Evolutionary conservation across 1,140 invertebrate species (phyloP).

Genomic region (Zaprionus nigranus): DNA sequence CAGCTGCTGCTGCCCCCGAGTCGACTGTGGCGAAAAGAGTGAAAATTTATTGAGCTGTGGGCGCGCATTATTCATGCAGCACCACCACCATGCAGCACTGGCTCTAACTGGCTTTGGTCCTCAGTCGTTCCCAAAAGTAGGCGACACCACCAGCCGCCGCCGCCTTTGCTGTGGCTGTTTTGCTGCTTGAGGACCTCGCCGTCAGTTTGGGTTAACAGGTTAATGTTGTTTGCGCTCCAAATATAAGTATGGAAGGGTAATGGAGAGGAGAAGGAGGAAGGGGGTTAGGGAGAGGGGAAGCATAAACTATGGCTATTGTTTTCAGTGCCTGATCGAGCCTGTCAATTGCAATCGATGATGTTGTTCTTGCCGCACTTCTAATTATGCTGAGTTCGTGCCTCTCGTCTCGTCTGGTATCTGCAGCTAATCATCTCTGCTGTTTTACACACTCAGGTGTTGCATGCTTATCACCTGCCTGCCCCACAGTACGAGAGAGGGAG

Average conservation of each 20-base stretch:
- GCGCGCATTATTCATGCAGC: constrained; percentile 83
- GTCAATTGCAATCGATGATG: constrained; percentile 72
- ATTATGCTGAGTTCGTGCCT: constrained; percentile 51
- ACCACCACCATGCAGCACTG: constrained; percentile 36
- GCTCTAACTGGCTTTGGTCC: constrained; percentile 5
- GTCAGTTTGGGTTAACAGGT: constrained; percentile 83
- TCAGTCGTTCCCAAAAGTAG: constrained; percentile 64
- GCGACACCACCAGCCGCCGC: constrained; percentile 60
- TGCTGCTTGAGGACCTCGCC: constrained; percentile 65
- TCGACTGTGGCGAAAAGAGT: constrained; percentile 77
- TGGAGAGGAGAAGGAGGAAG: not conserved
- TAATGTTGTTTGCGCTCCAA: constrained; percentile 73
- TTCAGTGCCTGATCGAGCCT: constrained; percentile 63
- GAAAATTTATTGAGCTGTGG: constrained; percentile 84
- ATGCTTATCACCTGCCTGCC: constrained; percentile 66
- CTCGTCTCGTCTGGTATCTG: constrained; percentile 29
- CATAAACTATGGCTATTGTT: constrained; percentile 73
- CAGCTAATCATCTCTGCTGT: constrained; percentile 56
- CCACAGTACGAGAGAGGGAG: not conserved
- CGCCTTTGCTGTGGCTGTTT: not conserved
- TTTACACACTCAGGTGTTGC: constrained; percentile 67
- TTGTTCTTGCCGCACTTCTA: constrained; percentile 51
- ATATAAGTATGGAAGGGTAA: constrained; percentile 13
- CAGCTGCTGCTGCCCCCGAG: constrained; percentile 2
- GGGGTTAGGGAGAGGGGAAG: not conserved